A percentile compares a stretch with the other conserved stretches of the same genome.
Conservation (phyloP, 1,140 invertebrate species). For the Dendrolimus kikuchii region DNA sequence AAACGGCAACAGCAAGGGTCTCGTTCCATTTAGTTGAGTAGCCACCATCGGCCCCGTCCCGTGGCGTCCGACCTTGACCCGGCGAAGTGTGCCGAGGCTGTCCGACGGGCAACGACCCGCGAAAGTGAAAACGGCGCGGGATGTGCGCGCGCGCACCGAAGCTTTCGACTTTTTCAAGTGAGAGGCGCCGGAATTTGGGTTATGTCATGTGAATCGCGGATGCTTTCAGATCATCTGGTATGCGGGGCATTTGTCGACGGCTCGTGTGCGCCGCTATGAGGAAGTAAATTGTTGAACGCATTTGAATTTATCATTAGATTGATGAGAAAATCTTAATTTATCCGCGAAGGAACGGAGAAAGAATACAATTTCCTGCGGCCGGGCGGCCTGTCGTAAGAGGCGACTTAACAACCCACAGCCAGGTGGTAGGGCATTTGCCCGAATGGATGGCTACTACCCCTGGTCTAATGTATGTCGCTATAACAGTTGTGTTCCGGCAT, state of each 20-base stretch:
- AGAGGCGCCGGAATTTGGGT: constrained; percentile 7
- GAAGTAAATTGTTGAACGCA: too few species aligned
- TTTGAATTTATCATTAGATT: too few species aligned
- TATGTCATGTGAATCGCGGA: constrained; percentile 2
- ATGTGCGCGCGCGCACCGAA: constrained; percentile 6
- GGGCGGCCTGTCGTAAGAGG: too few species aligned
- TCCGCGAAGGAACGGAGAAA: too few species aligned
- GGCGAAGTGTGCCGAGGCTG: constrained; percentile 20
- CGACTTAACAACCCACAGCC: too few species aligned
- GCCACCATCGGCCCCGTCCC: not conserved
- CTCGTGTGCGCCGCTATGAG: not conserved
- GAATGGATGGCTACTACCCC: too few species aligned
- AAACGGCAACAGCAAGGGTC: not conserved
- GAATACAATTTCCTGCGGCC: too few species aligned
- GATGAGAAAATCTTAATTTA: too few species aligned
- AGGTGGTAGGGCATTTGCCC: too few species aligned
- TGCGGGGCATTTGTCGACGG: not conserved
- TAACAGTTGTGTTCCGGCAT: too few species aligned
- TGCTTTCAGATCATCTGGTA: not conserved
- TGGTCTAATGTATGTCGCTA: too few species aligned
- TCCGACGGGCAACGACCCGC: constrained; percentile 16
- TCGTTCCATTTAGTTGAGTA: not conserved
- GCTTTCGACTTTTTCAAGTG: constrained; percentile 12
- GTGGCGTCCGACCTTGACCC: constrained; percentile 14
- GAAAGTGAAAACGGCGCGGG: constrained; percentile 22